Base-by-base conservation (phyloP, 2,113 vertebrate species). In the Equus przewalskii region DNA sequence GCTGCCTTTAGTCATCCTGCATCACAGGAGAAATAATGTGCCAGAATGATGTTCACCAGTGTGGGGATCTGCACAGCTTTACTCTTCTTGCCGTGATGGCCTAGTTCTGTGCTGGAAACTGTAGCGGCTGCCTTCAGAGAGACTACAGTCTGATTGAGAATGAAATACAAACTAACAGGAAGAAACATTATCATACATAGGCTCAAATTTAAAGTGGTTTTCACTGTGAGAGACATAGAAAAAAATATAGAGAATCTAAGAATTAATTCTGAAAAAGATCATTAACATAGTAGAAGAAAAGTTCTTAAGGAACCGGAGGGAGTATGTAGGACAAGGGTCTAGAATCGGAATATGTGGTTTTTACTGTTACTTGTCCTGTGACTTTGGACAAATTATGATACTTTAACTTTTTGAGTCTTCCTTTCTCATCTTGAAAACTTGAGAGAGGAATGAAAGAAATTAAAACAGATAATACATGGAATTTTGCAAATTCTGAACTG, bases 361-460 rank as follows among this genome's bases (percentile, higher is more conserved):
- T 70, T 69, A 44, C 70, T 87, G 1, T 70, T 64, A 85, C 11
- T n/a, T 56, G 69, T 54, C 10, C 15, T 28, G 15, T 75, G 49
- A 64, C 76, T 93, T 82, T 33, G 18, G 30, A 84, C 24, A 69
- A 62, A 79, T 69, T 51, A 76, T 60, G 78, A 65, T 79, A 81
- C 6, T 87, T 92, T 36, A 80, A 73, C 26, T 65, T 75, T 70
- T 49, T 46, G 33, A 86, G 46, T 36, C 16, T 69, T 80, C 4
- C 11, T 44, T 67, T 93, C 19, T 78, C 13, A 18, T 94, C 41
- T 89, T 95, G 60, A 85, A 91, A 95, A 93, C 36, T 28, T 79
- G 10, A 56, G 79, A 96, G n/a, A 92, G 18, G 8, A 73, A 80
- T 75, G 58, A 93, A 54, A 36, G 8, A 41, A 72, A 85, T 56